Evolutionary conservation across 2,888 invertebrate genomes (phyloP), one percentile per base, ranked within the genome.

Genomic region (Hemicrepidius hirtus): DNA sequence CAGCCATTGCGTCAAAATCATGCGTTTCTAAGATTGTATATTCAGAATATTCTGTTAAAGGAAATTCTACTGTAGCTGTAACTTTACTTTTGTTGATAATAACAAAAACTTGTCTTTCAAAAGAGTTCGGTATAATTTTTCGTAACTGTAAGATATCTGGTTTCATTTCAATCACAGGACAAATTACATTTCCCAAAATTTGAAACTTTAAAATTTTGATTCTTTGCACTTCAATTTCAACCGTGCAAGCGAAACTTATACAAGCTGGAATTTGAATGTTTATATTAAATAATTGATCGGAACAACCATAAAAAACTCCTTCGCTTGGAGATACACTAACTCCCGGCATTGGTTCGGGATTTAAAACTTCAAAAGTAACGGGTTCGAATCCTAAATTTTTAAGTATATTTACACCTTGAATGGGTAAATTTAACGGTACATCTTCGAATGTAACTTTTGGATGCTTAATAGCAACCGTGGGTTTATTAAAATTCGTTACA

Each of bases 111-210:
- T 80, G 76, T 24, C 76, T 77, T n/a, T 83, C 81, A 55, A 81
- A 79, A 0, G 87, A 81, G 24, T 82, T 83, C 0, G 82, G 79
- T 4, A 82, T 80, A 1, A 91, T 83, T 68, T 90, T 86, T 49
- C 87, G 78, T 82, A 90, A 85, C 65, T 87, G 87, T 69, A 91
- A 85, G 75, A 83, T 84, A 75, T 87, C 87, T 0, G 91, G 91
- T 21, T 85, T 84, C 44, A 91, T 85, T 16, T 79, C 67, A 73
- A 90, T 79, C 77, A 85, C 87, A 12, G 91, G 91, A 75, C 88
- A 90, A 0, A 87, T 82, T 0, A 89, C 87, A 73, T 84, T 87
- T 59, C 90, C 90, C 74, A 82, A 85, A 46, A 90, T 81, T 41
- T 86, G 83, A 55, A 90, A 81, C 28, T 82, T 68, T 10, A 88